These are phyloP conservation scores for Ceraclea dissimilis DNA, from an alignment of 2,888 invertebrate genomes.

Conservation along the genomic window DNA sequence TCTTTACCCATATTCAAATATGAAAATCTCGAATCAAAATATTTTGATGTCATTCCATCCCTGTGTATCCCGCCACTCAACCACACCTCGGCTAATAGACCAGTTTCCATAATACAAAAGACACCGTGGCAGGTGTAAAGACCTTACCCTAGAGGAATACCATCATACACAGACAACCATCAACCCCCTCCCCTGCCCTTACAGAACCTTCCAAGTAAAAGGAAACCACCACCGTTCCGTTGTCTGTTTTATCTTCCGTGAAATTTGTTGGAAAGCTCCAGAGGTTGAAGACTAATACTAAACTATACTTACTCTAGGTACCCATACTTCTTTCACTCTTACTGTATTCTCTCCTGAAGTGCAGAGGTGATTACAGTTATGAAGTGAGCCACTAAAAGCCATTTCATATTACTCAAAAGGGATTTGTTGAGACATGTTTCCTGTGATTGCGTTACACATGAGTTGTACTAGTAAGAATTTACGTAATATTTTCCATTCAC, in stretches of 20 bases:
- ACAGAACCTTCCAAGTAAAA: not conserved
- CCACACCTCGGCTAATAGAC: constrained; percentile 11
- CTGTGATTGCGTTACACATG: too few species aligned
- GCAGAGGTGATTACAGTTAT: too few species aligned
- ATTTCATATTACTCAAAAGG: too few species aligned
- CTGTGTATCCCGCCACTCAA: constrained; percentile 3
- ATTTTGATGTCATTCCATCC: constrained; percentile 1
- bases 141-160: constrained; percentile 1
- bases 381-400: too few species aligned
- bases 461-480: too few species aligned
- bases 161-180: not conserved
- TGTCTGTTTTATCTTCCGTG: constrained; percentile 22
- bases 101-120: constrained; percentile 10
- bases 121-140: constrained; percentile 17
- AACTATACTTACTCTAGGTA: too few species aligned
- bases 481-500: too few species aligned
- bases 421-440: too few species aligned
- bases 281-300: constrained; percentile 13
- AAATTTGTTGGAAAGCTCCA: constrained; percentile 17
- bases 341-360: too few species aligned
- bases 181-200: not conserved
- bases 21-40: too few species aligned
- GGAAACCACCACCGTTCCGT: not conserved
- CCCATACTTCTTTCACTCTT: too few species aligned
- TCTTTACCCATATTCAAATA: too few species aligned